These are phyloP conservation scores for Bursaphelenchus mucronatus DNA, from an alignment of 1,140 invertebrate genomes.

Conservation along the genomic window DNA sequence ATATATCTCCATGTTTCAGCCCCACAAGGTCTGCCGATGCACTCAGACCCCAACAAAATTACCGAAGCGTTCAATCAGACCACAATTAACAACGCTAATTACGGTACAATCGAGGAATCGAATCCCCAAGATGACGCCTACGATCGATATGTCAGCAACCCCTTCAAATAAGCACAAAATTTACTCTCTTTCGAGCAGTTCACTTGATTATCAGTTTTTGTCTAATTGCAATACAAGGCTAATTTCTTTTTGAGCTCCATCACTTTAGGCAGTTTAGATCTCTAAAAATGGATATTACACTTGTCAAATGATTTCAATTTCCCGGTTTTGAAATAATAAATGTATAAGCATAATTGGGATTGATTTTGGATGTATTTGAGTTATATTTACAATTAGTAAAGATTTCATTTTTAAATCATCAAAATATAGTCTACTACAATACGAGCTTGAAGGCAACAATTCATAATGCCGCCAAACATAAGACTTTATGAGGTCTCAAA, in stretches of 20 bases:
- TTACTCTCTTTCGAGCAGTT: background rate
- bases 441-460: too few species aligned
- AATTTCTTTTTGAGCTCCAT: background rate
- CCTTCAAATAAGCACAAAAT: conserved; percentile 13
- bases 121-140: conserved; percentile 39
- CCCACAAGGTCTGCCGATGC: conserved; percentile 46
- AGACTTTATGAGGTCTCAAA: too few species aligned
- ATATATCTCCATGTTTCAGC: conserved; percentile 24
- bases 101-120: conserved; percentile 37
- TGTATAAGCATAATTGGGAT: too few species aligned
- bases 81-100: conserved; percentile 36
- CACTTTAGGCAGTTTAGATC: background rate
- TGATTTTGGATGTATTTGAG: too few species aligned
- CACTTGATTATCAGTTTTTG: conserved; percentile 6
- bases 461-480: too few species aligned
- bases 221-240: conserved; percentile 1
- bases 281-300: too few species aligned
- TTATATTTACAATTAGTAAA: too few species aligned
- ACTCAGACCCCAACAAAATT: conserved; percentile 36
- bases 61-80: conserved; percentile 45
- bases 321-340: too few species aligned
- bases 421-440: too few species aligned
- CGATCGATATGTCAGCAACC: conserved; percentile 33
- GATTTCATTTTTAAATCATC: too few species aligned
- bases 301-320: too few species aligned